Conservation (phyloP, 2,888 invertebrate genomes). For the Andrena bucephala region DNA sequence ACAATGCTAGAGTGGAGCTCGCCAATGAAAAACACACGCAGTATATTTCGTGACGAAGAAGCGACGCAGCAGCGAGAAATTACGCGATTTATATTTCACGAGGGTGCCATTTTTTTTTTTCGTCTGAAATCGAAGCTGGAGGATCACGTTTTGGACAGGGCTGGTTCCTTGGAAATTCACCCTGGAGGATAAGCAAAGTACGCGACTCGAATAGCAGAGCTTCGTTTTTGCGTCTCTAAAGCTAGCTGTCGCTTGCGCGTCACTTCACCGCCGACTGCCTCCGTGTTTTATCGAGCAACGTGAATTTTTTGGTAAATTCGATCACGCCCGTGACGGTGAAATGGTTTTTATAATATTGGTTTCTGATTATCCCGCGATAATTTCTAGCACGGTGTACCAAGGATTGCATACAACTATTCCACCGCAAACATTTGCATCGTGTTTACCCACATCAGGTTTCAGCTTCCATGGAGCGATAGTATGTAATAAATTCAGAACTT, state of each 20-base stretch:
- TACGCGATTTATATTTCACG: constrained; percentile 10
- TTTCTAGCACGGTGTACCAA: background rate
- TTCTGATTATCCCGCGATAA: background rate
- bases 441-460: background rate
- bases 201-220: background rate
- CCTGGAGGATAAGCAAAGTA: background rate
- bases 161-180: constrained; percentile 1
- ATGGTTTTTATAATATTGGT: background rate
- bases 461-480: background rate
- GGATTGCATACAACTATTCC: background rate
- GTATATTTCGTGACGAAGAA: background rate
- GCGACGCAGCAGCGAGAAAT: background rate
- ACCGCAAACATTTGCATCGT: background rate
- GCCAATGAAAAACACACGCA: background rate
- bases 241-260: background rate
- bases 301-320: background rate
- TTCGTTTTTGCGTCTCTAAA: background rate
- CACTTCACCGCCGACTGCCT: background rate
- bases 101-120: background rate
- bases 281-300: background rate
- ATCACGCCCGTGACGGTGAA: background rate
- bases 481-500: background rate
- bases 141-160: constrained; percentile 9
- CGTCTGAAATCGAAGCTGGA: background rate
- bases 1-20: background rate